phyloP scores from a whole-genome alignment of 2,797 vertebrate genomes.

The Channa striata region DNA sequence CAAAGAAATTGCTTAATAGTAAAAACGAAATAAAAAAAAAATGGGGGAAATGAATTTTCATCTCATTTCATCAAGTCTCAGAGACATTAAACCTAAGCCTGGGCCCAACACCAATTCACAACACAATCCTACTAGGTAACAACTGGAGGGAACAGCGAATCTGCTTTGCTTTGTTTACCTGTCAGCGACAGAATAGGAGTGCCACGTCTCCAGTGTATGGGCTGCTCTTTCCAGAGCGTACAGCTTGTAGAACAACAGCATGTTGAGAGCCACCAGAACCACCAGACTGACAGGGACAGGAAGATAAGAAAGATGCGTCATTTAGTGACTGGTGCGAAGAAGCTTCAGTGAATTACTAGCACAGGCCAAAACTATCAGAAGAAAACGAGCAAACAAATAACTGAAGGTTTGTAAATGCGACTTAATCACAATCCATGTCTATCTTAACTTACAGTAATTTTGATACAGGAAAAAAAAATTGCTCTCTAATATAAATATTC shows the following conservation, averaged over 20 bases:
- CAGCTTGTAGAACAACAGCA: conserved; percentile 93
- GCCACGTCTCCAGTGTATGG: conserved; percentile 93
- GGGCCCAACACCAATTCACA: background rate
- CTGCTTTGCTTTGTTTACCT: too few species aligned
- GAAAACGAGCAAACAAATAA: background rate
- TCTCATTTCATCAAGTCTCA: background rate
- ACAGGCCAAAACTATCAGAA: background rate
- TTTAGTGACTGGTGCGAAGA: background rate
- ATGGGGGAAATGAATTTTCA: background rate
- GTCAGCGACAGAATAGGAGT: conserved; percentile 89
- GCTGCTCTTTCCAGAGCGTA: conserved; percentile 92
- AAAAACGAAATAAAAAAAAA: too few species aligned
- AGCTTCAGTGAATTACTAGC: background rate
- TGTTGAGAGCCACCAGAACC: conserved; percentile 90
- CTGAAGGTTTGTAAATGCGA: background rate
- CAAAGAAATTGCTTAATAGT: too few species aligned
- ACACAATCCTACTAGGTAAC: background rate
- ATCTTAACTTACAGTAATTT: conserved; percentile 9
- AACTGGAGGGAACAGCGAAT: too few species aligned
- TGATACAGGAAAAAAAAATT: conserved; percentile 48
- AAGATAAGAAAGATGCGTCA: background rate
- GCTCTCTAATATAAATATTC: conserved; percentile 3
- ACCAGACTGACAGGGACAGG: conserved; percentile 83
- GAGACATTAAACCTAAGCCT: background rate
- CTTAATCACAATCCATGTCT: conserved; percentile 1